phyloP scores from a whole-genome alignment of 2,113 vertebrate genomes.

The Rhombomys opimus region DNA sequence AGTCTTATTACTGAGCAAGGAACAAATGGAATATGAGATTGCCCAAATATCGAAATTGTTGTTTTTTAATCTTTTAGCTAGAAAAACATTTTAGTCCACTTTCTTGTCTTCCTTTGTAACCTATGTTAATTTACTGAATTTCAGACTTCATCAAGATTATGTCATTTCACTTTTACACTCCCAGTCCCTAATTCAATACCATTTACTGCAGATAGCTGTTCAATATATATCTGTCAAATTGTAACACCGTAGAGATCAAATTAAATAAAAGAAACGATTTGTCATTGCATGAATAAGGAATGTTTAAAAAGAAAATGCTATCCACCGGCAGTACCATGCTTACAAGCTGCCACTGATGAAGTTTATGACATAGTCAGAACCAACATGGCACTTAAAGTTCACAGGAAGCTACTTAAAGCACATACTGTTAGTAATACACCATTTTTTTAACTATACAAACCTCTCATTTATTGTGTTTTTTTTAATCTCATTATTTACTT shows the following conservation, averaged over 20 bases:
- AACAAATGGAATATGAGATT: background rate
- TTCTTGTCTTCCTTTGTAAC: conserved; percentile 41
- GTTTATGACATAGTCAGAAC: conserved; percentile 69
- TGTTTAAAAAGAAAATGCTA: background rate
- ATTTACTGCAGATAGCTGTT: conserved; percentile 9
- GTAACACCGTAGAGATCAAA: background rate
- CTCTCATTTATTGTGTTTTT: conserved; percentile 31
- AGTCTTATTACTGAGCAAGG: background rate
- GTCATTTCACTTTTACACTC: conserved; percentile 41
- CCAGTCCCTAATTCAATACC: background rate
- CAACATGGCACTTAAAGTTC: conserved; percentile 68
- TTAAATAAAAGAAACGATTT: conserved; percentile 64
- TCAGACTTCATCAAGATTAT: background rate
- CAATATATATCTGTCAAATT: conserved; percentile 4
- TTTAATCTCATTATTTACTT: conserved; percentile 68
- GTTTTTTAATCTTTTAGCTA: conserved; percentile 51
- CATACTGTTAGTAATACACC: conserved; percentile 60
- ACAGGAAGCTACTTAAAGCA: conserved; percentile 74
- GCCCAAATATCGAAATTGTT: background rate
- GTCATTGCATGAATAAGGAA: conserved; percentile 55
- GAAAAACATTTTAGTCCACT: background rate
- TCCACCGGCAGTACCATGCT: conserved; percentile 36
- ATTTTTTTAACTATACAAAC: conserved; percentile 73
- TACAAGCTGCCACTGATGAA: conserved; percentile 68
- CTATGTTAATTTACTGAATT: conserved; percentile 44